Base-by-base conservation (phyloP, 2,888 invertebrate genomes). In the Lottia gigantea region DNA sequence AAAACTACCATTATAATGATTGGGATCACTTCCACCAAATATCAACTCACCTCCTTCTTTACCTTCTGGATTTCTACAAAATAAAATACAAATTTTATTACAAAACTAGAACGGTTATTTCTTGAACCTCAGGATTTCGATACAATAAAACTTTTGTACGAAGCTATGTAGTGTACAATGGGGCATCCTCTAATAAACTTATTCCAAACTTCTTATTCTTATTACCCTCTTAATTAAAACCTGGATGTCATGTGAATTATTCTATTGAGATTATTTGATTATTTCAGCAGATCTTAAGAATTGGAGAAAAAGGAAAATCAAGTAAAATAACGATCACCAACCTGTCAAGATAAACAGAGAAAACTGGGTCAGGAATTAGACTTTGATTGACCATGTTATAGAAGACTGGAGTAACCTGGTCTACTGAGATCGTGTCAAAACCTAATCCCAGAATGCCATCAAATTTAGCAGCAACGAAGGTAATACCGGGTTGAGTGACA, bases 381-480 rank as follows among this genome's bases (percentile, higher is more conserved):
- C 86, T 83, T 83, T 98, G 97, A 49, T 92, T 90, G 74, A 95
- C 91, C 95, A 98, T 95, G 87, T 94, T 94, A 90, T 97, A 93
- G 89, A 98, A 97, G 67, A 96, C 95, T 0, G 98, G 97, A 64
- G 91, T 90, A 64, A 98, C 97, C 71, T 93, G 92, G 90, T 97
- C 96, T 74, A 98, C 97, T 0, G 98, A 92, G 85, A 99, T 97
- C 45, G 92, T 92, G 80, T 91, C 91, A 89, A 95, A 98, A 0
- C 92, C 97, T 92, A 98, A 92, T 74, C 98, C 98, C 68, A 99
- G 92, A 86, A 99, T 98, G 74, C 99, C 90, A 90, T 99, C 99
- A 90, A 99, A 99, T 91, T 98, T 98, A 75, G 98, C 99, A 63
- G 97, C 97, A 45, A 99, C 95, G 90, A 99, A 99, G 16, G 96